These are phyloP conservation scores for Gambusia affinis DNA, from an alignment of 2,113 vertebrate genomes.

Conservation along the genomic window DNA sequence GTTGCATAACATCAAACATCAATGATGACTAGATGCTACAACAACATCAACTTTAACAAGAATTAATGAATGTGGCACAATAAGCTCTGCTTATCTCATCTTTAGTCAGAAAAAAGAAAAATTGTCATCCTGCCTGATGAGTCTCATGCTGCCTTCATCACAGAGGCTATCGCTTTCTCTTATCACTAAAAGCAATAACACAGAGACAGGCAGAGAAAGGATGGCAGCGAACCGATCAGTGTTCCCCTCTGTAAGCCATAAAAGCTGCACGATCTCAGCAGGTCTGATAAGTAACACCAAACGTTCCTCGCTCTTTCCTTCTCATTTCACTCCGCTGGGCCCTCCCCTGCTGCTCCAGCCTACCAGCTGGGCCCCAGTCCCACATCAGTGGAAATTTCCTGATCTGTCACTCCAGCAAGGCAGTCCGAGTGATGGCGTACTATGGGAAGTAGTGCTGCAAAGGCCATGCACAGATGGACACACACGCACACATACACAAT, in stretches of 20 bases:
- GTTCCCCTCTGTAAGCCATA: constrained; percentile 41
- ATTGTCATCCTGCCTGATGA: constrained; percentile 24
- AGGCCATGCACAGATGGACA: constrained; percentile 34
- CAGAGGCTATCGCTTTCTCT: constrained; percentile 36
- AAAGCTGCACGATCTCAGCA: constrained; percentile 55
- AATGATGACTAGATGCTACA: not conserved
- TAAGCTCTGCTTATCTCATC: constrained; percentile 48
- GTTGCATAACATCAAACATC: no score
- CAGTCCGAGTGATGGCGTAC: constrained; percentile 45
- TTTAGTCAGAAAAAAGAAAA: constrained; percentile 21
- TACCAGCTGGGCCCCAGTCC: constrained; percentile 65
- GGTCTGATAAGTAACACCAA: constrained; percentile 67
- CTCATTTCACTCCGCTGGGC: constrained; percentile 37
- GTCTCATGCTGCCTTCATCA: constrained; percentile 36
- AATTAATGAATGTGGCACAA: constrained; percentile 33
- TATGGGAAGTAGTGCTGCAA: constrained; percentile 39
- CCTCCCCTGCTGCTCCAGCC: constrained; percentile 37
- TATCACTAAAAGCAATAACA: constrained; percentile 59
- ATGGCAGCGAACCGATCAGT: constrained; percentile 55
- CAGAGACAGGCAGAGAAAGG: constrained; percentile 32
- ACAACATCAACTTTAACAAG: not conserved
- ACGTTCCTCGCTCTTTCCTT: constrained; percentile 11
- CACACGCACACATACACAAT: constrained; percentile 26
- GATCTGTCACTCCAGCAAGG: constrained; percentile 68
- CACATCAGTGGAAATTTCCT: constrained; percentile 72